Base-by-base conservation (phyloP, 1,140 invertebrate genomes). In the Anoplophora glabripennis region DNA sequence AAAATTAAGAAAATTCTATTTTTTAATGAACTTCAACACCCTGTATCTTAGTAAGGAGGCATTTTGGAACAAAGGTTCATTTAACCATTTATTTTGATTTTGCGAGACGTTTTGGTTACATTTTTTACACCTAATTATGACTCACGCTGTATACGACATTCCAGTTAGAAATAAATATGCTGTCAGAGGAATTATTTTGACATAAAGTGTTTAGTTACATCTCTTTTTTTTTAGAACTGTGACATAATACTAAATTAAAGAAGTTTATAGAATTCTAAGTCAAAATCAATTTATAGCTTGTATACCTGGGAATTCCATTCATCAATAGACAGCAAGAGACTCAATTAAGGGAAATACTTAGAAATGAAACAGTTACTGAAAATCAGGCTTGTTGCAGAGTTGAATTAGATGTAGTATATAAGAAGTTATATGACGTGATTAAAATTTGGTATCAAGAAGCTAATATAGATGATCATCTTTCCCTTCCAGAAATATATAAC, bases 241-340 rank as follows among this genome's bases (percentile, higher is more conserved):
- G 7, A 46, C 38, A 40, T n/a, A 40, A 40, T 40, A 1, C 3
- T 28, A 2, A 40, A 2, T 14, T 1, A 40, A 40, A 40, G 38
- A 14, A 7, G 38, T 40, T 40, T n/a, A 40, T 4, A 40, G 17
- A 47, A 10, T 34, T 51, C 7, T 51, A 51, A 12, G 34, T 36
- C 7, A 51, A 51, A 44, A 8, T 47, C 42, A 40, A 15, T 69
- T 79, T 82, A 53, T 73, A 90, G 88, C 82, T 86, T 66, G 76
- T 78, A 21, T 84, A 86, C 71, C 75, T 84, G 56, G 87, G 88
- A 34, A 79, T 90, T 48, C 79, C 86, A 7, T 90, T 83, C 66
- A 61, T 89, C 2, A 85, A 85, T 70, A 77, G 81, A 65, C 61
- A 62, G 7, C 83, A 86, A 67, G 81, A 83, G 65, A 61, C 69